These are phyloP conservation scores for Heliornis fulica DNA, from an alignment of 2,113 vertebrate genomes.

Conservation along the genomic window DNA sequence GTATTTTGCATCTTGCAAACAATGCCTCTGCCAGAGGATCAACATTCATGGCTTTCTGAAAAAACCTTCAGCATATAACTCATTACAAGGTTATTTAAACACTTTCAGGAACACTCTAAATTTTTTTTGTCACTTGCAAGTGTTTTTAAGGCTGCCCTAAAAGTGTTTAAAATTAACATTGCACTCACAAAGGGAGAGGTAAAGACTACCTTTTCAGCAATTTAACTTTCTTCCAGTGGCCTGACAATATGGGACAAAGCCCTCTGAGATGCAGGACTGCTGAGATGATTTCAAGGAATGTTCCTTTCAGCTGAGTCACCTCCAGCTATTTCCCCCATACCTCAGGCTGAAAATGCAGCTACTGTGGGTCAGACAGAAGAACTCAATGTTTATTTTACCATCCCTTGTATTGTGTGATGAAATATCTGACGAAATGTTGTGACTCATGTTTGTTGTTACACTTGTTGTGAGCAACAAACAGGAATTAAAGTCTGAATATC, in stretches of 20 bases:
- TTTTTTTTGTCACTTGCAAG: neutral
- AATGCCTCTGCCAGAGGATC: neutral
- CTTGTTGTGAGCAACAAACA: neutral
- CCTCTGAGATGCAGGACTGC: neutral
- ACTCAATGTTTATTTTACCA: neutral
- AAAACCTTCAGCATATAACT: neutral
- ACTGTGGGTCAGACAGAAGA: neutral
- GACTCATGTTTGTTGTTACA: neutral
- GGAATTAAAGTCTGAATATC: neutral
- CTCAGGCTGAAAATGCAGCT: neutral
- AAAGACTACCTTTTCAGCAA: neutral
- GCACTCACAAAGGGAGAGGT: fast-evolving
- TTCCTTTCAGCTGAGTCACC: neutral
- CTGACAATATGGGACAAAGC: neutral
- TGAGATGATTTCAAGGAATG: neutral
- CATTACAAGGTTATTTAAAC: neutral
- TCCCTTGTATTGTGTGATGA: neutral
- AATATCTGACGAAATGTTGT: neutral
- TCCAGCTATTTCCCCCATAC: neutral
- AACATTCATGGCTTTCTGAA: neutral
- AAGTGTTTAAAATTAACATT: neutral
- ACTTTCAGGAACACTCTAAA: neutral
- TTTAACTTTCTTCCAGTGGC: neutral
- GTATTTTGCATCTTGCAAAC: neutral
- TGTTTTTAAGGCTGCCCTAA: neutral